These are phyloP conservation scores for Scortum barcoo DNA, from an alignment of 2,113 vertebrate genomes.

Conservation along the genomic window DNA sequence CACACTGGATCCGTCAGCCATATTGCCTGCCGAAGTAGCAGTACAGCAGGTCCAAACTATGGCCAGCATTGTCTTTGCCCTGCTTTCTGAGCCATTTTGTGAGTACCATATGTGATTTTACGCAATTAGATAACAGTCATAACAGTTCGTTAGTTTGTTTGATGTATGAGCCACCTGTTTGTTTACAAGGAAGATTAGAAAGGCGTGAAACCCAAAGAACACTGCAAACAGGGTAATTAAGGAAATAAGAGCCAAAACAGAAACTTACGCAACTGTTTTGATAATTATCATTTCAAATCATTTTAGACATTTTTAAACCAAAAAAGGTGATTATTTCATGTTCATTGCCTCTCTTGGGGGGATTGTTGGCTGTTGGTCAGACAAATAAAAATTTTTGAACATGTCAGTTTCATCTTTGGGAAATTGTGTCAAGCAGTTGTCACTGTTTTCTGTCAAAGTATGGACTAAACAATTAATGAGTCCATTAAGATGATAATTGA, in stretches of 20 bases:
- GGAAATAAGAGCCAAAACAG: background rate
- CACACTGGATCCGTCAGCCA: slow-evolving; percentile 44
- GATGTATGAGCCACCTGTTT: background rate
- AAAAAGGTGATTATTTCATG: background rate
- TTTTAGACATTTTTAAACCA: background rate
- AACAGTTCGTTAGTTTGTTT: background rate
- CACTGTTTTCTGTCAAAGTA: background rate
- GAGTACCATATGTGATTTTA: slow-evolving; percentile 43
- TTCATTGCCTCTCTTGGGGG: background rate
- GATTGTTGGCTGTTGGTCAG: background rate
- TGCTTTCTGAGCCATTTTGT: slow-evolving; percentile 78
- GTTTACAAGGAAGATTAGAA: background rate
- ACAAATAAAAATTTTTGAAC: background rate
- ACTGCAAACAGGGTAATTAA: background rate
- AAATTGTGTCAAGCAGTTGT: background rate
- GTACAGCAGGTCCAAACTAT: slow-evolving; percentile 73
- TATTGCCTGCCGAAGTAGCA: slow-evolving; percentile 60
- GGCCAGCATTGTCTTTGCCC: slow-evolving; percentile 69
- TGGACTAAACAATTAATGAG: background rate
- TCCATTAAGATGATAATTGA: background rate
- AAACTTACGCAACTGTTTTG: background rate
- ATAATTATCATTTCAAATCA: too few relatives aligned
- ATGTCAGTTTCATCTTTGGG: background rate
- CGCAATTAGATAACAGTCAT: too few relatives aligned
- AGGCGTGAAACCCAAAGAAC: background rate